Evolutionary conservation across 2,888 invertebrate genomes (phyloP).

Genomic region (Macropis europaea): DNA sequence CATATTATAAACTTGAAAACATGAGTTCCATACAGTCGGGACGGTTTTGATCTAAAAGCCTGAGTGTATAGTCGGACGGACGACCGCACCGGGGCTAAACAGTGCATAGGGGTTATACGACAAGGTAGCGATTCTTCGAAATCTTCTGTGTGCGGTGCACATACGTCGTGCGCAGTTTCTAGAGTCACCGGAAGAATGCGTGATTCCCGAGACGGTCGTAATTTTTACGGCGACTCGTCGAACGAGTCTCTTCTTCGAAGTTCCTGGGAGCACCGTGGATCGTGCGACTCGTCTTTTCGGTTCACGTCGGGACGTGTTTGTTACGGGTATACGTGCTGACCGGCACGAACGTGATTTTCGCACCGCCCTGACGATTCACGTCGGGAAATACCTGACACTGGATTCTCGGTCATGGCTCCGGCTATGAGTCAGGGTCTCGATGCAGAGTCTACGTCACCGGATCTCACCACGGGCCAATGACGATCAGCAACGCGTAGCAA

Average conservation of each 20-base stretch:
- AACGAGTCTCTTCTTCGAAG: neutral
- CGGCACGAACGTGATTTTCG: slow-evolving; percentile 33
- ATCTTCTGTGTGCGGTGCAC: too few species aligned
- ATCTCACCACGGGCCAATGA: slow-evolving; percentile 31
- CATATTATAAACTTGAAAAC: too few species aligned
- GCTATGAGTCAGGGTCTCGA: slow-evolving; percentile 54
- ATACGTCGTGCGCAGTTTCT: too few species aligned
- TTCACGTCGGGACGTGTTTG: neutral
- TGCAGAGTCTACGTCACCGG: slow-evolving; percentile 36
- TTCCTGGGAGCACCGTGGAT: neutral
- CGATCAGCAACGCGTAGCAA: slow-evolving; percentile 6
- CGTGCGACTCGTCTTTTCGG: neutral
- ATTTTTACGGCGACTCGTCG: neutral
- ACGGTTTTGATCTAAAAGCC: too few species aligned
- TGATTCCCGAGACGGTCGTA: neutral
- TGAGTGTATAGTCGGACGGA: too few species aligned
- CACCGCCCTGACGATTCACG: slow-evolving; percentile 38
- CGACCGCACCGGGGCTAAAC: too few species aligned
- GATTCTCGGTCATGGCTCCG: slow-evolving; percentile 62
- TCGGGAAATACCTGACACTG: slow-evolving; percentile 59
- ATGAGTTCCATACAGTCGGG: too few species aligned
- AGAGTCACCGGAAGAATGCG: neutral
- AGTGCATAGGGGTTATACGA: too few species aligned
- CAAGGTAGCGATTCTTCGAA: too few species aligned
- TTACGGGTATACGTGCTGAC: slow-evolving; percentile 11